Evolutionary conservation across 2,888 invertebrate genomes (phyloP).

Genomic region (Carabus problematicus): DNA sequence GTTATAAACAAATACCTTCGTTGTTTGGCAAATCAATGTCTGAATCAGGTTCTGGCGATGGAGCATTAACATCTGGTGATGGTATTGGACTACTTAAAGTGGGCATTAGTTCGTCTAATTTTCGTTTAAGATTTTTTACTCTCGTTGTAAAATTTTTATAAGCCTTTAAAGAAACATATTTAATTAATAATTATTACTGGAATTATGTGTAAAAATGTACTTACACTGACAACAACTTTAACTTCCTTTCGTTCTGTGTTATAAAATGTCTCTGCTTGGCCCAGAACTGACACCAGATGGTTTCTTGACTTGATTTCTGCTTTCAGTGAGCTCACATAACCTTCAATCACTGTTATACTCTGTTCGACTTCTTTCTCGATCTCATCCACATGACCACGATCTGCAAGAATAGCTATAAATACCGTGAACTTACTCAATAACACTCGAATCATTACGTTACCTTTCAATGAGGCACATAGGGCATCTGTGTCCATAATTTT

Average conservation of each 20-base stretch:
- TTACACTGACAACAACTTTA: conserved; percentile 93
- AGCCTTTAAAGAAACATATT: conserved; percentile 67
- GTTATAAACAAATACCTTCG: background rate
- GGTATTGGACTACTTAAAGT: conserved; percentile 75
- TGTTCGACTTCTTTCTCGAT: conserved; percentile 87
- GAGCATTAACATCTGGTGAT: conserved; percentile 71
- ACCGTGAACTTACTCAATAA: background rate
- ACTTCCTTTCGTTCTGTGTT: conserved; percentile 92
- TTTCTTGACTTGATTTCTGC: conserved; percentile 83
- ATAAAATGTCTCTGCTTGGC: conserved; percentile 86
- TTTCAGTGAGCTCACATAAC: conserved; percentile 80
- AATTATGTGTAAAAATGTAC: conserved; percentile 58
- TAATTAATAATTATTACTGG: background rate
- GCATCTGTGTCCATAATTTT: conserved; percentile 77
- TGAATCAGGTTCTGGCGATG: conserved; percentile 83
- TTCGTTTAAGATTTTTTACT: conserved; percentile 84
- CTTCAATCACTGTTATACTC: conserved; percentile 79
- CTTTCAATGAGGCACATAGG: conserved; percentile 81
- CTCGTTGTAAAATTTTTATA: conserved; percentile 92
- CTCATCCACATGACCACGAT: conserved; percentile 85
- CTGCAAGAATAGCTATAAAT: conserved; percentile 58
- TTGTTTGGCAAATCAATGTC: conserved; percentile 74
- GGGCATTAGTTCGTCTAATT: conserved; percentile 81
- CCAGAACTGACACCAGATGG: conserved; percentile 77
- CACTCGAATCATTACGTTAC: conserved; percentile 56